Base-by-base conservation (phyloP, 2,113 vertebrate genomes). In the Eudyptes chrysolophus region DNA sequence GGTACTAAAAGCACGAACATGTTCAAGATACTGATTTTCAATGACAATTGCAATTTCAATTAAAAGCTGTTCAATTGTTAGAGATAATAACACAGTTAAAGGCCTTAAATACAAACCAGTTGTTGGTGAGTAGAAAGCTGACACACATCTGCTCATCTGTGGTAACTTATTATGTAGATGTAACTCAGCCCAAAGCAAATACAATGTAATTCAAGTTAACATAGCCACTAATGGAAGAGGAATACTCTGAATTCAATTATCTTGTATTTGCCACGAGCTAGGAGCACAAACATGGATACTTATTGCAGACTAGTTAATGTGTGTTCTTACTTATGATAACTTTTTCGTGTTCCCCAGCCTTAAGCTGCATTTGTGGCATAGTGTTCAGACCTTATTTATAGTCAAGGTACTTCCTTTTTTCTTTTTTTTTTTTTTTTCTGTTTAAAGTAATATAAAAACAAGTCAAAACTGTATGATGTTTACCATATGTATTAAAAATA, bases 381-480 rank as follows among this genome's bases (percentile, higher is more conserved):
- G 7, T 44, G 70, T 58, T 80, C 20, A 62, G 46, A 49, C 11
- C 13, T 74, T 40, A 38, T n/a, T 83, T 57, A 60, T 26, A 26
- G 13, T 36, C 8, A 30, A 87, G 11, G 2, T 62, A 25, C 15
- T 52, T 27, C 0, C 3, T 58, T 76, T 46, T 65, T 65, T 14
- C 6, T 10, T 0, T n/a, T 65, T 34, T 11, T 6, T 1, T 42
- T 44, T 44, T 60, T 70, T 30, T 18, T 15, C 12, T 48, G 7
- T 42, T 40, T 62, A 58, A 81, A 72, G 2, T 9, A 55, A 42
- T n/a, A 80, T 38, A n/a, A 62, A 70, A 82, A 1, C 0, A 5
- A 32, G 9, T n/a, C 9, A 69, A 77, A 90, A 68, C 5, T 36
- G 1, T 52, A 57, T 62, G 4, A 11, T 27, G 14, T 29, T 26